These are phyloP conservation scores for Limulus polyphemus DNA, from an alignment of 2,888 invertebrate genomes.

Conservation along the genomic window DNA sequence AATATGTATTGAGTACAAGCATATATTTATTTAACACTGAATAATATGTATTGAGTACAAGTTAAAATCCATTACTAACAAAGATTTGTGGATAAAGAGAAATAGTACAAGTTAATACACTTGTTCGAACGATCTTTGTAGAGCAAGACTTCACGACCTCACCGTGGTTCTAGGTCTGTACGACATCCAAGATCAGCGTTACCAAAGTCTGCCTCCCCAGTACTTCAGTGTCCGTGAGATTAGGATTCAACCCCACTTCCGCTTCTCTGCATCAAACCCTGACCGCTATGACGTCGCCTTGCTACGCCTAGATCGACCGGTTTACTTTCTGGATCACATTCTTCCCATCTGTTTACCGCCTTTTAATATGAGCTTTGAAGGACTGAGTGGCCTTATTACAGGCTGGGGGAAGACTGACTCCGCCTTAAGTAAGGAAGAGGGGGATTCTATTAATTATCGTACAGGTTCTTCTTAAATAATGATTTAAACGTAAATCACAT, in stretches of 20 bases:
- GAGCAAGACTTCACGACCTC: slow-evolving; percentile 57
- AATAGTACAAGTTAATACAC: no score
- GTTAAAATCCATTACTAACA: no score
- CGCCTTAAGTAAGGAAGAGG: slow-evolving; percentile 34
- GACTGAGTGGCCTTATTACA: slow-evolving; percentile 53
- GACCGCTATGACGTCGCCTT: slow-evolving; percentile 57
- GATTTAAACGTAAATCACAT: no score
- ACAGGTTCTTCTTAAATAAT: no score
- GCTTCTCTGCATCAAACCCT: slow-evolving; percentile 67
- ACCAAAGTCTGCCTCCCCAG: slow-evolving; percentile 50
- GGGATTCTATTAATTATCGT: no score
- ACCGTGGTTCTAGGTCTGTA: slow-evolving; percentile 65
- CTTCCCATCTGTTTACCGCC: slow-evolving; percentile 65
- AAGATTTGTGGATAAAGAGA: no score
- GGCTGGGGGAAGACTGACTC: slow-evolving; percentile 72
- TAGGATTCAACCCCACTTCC: slow-evolving; percentile 64
- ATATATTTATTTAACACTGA: no score
- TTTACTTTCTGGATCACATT: slow-evolving; percentile 52
- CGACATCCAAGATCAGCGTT: slow-evolving; percentile 59
- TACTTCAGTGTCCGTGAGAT: slow-evolving; percentile 56
- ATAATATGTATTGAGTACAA: no score
- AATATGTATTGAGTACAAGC: no score
- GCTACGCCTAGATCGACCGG: slow-evolving; percentile 54
- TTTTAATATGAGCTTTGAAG: slow-evolving; percentile 34
- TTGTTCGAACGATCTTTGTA: slow-evolving; percentile 26